Evolutionary conservation across 2,113 vertebrate genomes (phyloP).

Genomic region (Eubucco bourcierii): DNA sequence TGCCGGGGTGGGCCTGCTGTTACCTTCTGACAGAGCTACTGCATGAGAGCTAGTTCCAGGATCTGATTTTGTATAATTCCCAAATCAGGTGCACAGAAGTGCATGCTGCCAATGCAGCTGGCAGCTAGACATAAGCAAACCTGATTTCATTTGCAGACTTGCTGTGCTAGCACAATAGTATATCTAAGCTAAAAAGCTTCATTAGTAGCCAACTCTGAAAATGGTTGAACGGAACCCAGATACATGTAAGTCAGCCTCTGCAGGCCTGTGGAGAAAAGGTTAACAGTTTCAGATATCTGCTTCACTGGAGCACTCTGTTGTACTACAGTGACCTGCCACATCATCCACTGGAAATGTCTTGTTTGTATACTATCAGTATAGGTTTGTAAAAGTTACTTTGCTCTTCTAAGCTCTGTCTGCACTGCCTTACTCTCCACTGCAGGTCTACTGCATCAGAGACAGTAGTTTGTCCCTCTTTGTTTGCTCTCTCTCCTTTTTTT

Average conservation of each 20-base stretch:
- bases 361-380: not conserved
- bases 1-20: not conserved
- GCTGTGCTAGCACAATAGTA: not conserved
- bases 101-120: not conserved
- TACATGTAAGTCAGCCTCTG: not conserved
- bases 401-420: not conserved
- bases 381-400: not conserved
- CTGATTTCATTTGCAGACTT: not conserved
- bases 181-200: not conserved
- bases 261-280: not conserved
- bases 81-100: not conserved
- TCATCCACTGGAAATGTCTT: accelerated
- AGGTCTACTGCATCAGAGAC: not conserved
- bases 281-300: not conserved
- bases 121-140: not conserved
- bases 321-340: not conserved
- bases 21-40: not conserved
- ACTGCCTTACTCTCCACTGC: not conserved
- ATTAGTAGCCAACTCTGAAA: not conserved
- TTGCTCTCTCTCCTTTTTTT: not conserved
- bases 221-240: not conserved
- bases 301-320: not conserved
- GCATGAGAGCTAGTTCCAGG: not conserved
- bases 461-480: accelerated
- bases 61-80: not conserved